phyloP scores from a whole-genome alignment of 1,140 invertebrate species.

The Drosophila ohnishii region DNA sequence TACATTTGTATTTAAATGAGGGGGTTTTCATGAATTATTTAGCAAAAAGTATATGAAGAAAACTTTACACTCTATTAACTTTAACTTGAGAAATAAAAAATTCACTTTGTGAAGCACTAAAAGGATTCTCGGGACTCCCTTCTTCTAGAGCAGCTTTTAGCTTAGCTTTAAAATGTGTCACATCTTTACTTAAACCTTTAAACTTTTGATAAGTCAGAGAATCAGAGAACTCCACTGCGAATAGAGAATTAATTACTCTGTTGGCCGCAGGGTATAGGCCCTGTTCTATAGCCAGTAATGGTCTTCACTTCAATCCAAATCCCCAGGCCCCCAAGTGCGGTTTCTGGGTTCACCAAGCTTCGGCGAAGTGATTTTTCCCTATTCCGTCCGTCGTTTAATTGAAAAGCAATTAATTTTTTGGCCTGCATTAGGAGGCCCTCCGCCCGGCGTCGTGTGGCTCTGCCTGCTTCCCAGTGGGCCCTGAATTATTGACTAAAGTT shows the following conservation, averaged over 20 bases:
- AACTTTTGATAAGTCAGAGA: no score
- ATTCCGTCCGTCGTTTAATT: constrained; percentile 55
- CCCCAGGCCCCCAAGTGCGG: constrained; percentile 27
- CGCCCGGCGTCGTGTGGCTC: not conserved
- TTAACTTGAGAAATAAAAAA: constrained; percentile 21
- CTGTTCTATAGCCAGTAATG: constrained; percentile 4
- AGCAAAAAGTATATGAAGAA: constrained; percentile 10
- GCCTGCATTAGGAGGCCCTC: constrained; percentile 32
- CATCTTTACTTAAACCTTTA: not conserved
- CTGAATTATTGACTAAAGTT: constrained; percentile 58
- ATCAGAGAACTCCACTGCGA: constrained; percentile 17
- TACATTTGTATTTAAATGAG: constrained; percentile 43
- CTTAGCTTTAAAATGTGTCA: not conserved
- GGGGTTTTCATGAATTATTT: constrained; percentile 38
- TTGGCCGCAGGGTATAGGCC: constrained; percentile 17
- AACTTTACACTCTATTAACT: constrained; percentile 36
- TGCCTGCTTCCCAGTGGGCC: constrained; percentile 18
- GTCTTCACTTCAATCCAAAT: constrained; percentile 31
- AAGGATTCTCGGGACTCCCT: not conserved
- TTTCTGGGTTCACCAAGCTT: constrained; percentile 17
- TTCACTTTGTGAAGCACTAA: constrained; percentile 11
- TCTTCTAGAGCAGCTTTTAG: no score
- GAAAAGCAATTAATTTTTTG: constrained; percentile 77
- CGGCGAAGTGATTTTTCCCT: constrained; percentile 12
- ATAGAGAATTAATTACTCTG: constrained; percentile 50